phyloP scores from a whole-genome alignment of 1,140 invertebrate genomes.

The Helicoverpa zea region DNA sequence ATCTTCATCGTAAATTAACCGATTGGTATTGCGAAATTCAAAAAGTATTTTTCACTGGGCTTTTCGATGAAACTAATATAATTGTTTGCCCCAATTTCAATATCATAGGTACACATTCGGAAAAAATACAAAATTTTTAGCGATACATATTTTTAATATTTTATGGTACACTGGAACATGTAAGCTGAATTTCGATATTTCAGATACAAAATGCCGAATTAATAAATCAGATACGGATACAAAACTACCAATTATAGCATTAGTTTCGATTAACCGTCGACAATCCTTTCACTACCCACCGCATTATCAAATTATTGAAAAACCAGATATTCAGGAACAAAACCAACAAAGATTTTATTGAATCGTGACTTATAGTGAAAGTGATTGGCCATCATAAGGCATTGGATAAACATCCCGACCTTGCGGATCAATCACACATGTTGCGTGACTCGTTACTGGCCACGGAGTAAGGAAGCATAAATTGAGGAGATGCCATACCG shows the following conservation, averaged over 20 bases:
- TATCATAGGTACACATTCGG: too few relatives aligned
- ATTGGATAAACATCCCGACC: conserved; percentile 44
- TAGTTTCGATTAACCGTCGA: not conserved
- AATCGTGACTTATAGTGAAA: conserved; percentile 45
- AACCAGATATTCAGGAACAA: not conserved
- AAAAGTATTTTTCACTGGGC: too few relatives aligned
- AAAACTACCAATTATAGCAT: not conserved
- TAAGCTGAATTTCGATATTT: too few relatives aligned
- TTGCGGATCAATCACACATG: conserved; percentile 45
- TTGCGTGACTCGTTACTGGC: conserved; percentile 32
- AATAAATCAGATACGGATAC: too few relatives aligned
- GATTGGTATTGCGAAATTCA: conserved; percentile 6
- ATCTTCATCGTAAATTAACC: conserved; percentile 21
- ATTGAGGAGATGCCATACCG: too few relatives aligned
- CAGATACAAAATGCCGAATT: too few relatives aligned
- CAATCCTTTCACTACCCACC: not conserved
- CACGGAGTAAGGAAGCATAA: too few relatives aligned
- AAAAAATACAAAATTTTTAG: too few relatives aligned
- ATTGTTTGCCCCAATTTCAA: too few relatives aligned
- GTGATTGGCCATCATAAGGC: conserved; percentile 26
- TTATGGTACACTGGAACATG: too few relatives aligned
- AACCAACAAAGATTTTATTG: not conserved
- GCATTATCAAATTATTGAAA: not conserved
- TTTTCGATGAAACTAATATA: too few relatives aligned
- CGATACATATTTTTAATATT: too few relatives aligned